phyloP scores from a whole-genome alignment of 2,888 invertebrate species.

The Panorpa germanica region DNA sequence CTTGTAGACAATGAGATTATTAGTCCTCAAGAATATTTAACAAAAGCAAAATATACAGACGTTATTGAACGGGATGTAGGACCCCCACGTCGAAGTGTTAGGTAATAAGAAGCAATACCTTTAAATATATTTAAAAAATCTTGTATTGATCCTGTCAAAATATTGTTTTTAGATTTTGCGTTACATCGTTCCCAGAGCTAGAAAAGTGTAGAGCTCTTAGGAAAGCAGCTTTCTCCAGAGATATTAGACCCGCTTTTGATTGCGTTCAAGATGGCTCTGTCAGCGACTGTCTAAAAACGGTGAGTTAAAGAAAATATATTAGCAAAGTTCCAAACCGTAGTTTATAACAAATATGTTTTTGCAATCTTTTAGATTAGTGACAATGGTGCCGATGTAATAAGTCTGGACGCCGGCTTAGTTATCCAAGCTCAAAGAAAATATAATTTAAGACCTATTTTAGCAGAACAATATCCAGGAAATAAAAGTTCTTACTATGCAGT shows the following conservation, averaged over 20 bases:
- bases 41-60: conserved; percentile 44
- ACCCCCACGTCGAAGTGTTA: conserved; percentile 41
- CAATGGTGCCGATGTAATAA: no score
- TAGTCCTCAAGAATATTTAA: conserved; percentile 36
- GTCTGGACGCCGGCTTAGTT: no score
- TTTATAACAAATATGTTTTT: no score
- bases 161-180: conserved; percentile 37
- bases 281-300: no score
- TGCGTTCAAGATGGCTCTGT: no score
- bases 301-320: no score
- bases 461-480: no score
- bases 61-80: conserved; percentile 56
- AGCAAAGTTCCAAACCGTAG: no score
- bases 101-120: conserved; percentile 13
- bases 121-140: not conserved
- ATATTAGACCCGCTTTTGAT: conserved; percentile 60
- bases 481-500: no score
- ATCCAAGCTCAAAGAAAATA: no score
- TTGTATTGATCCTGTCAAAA: conserved; percentile 5
- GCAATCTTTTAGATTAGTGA: no score
- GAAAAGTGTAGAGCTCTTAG: conserved; percentile 56
- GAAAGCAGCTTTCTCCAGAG: conserved; percentile 53
- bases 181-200: conserved; percentile 40
- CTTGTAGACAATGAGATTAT: conserved; percentile 30
- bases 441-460: no score